phyloP scores from a whole-genome alignment of 2,113 vertebrate species.

The Grantiella picta region DNA sequence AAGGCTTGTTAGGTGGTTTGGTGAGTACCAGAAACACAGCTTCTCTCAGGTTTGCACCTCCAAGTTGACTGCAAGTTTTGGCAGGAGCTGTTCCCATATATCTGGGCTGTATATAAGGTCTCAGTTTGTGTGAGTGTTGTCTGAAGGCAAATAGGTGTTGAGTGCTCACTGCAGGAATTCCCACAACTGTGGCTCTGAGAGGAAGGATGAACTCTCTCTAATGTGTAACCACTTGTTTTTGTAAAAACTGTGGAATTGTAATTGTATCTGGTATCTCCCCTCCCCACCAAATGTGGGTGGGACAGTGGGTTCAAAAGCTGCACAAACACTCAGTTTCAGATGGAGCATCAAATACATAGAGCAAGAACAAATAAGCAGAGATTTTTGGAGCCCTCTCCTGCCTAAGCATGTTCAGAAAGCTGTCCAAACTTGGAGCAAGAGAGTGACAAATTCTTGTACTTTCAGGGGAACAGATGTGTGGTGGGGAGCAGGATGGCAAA shows the following conservation, averaged over 20 bases:
- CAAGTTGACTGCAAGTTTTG: neutral
- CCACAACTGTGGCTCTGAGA: accelerated
- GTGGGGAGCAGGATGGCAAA: neutral
- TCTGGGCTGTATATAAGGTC: accelerated
- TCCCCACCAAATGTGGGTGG: too few species aligned
- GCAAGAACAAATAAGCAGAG: neutral
- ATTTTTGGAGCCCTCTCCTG: neutral
- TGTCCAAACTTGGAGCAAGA: neutral
- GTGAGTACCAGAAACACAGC: neutral
- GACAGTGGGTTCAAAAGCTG: neutral
- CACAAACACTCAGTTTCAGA: neutral
- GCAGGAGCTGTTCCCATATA: neutral
- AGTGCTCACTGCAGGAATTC: neutral
- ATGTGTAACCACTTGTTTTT: neutral
- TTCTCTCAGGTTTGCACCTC: neutral
- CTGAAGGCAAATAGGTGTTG: neutral
- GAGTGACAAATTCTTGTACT: accelerated
- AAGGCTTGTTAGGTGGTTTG: neutral
- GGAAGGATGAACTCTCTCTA: neutral
- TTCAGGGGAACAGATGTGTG: neutral
- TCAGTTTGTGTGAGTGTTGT: neutral
- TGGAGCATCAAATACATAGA: neutral
- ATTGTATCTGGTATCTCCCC: neutral
- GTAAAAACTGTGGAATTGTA: neutral
- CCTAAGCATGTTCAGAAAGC: neutral